Evolutionary conservation across 2,888 invertebrate genomes (phyloP).

Genomic region (Yponomeuta evonymella): DNA sequence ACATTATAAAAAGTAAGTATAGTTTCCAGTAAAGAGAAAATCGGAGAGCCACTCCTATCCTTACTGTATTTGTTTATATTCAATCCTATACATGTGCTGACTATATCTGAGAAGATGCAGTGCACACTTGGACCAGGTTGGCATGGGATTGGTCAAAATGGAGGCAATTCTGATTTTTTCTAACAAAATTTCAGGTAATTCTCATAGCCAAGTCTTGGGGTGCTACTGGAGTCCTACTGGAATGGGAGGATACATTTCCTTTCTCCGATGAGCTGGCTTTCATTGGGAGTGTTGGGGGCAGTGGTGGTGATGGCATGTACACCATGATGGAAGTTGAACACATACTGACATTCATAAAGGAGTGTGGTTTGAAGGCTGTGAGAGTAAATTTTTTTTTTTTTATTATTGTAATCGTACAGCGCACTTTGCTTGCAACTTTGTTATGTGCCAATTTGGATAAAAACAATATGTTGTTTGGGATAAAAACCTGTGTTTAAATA

Average conservation of each 20-base stretch:
- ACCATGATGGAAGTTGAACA: slow-evolving; percentile 79
- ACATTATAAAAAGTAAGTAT: too few relatives aligned
- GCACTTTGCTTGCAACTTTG: neutral
- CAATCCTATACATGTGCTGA: too few relatives aligned
- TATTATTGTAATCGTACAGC: neutral
- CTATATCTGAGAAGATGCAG: too few relatives aligned
- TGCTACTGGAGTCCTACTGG: slow-evolving; percentile 87
- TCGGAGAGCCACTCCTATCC: too few relatives aligned
- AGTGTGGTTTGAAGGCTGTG: slow-evolving; percentile 81
- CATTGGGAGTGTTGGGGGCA: slow-evolving; percentile 73
- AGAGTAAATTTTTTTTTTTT: slow-evolving; percentile 27
- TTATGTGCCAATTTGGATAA: too few relatives aligned
- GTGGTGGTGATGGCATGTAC: slow-evolving; percentile 79
- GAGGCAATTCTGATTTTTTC: neutral
- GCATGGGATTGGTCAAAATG: too few relatives aligned
- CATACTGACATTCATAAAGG: slow-evolving; percentile 80
- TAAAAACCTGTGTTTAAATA: too few relatives aligned
- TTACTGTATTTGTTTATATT: too few relatives aligned
- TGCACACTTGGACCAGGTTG: too few relatives aligned
- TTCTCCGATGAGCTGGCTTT: slow-evolving; percentile 78
- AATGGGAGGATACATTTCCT: slow-evolving; percentile 95
- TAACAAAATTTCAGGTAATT: slow-evolving; percentile 37
- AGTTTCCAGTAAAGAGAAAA: too few relatives aligned
- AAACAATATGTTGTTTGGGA: too few relatives aligned
- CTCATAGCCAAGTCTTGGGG: slow-evolving; percentile 74